Evolutionary conservation across 1,140 invertebrate species (phyloP).

Genomic region (Drosophila parabipectinata): DNA sequence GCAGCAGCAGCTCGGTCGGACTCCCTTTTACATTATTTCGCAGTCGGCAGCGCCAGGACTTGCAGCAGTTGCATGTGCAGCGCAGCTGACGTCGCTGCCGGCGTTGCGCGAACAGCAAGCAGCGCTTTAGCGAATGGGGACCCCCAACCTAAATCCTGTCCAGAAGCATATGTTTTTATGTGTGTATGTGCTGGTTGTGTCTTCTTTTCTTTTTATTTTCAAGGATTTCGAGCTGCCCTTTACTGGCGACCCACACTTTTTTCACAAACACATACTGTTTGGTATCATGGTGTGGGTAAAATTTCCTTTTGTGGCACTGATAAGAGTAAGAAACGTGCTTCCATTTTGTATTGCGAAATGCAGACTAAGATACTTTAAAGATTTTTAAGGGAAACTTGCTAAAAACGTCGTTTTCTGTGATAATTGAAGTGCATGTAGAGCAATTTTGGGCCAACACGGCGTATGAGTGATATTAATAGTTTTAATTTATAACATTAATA

Average conservation of each 20-base stretch:
- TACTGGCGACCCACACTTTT: conserved; percentile 26
- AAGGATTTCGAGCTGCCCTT: conserved; percentile 55
- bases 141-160: conserved; percentile 43
- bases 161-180: conserved; percentile 76
- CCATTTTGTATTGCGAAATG: conserved; percentile 21
- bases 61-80: conserved; percentile 36
- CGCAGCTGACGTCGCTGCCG: conserved; percentile 36
- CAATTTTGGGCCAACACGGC: neutral
- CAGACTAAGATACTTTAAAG: neutral
- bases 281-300: neutral
- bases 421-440: conserved; percentile 49
- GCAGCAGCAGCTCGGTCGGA: conserved; percentile 22
- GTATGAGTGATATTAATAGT: neutral
- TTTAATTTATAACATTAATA: no score
- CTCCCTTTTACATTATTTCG: neutral
- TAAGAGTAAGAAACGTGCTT: conserved; percentile 52
- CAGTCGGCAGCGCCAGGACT: conserved; percentile 12
- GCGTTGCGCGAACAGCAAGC: conserved; percentile 22
- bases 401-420: conserved; percentile 3
- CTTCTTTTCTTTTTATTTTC: conserved; percentile 62
- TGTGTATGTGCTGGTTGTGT: conserved; percentile 38
- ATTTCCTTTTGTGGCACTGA: conserved; percentile 30
- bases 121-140: conserved; percentile 1
- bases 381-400: neutral
- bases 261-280: conserved; percentile 5